phyloP scores from a whole-genome alignment of 2,113 vertebrate genomes.

The Gambusia affinis region DNA sequence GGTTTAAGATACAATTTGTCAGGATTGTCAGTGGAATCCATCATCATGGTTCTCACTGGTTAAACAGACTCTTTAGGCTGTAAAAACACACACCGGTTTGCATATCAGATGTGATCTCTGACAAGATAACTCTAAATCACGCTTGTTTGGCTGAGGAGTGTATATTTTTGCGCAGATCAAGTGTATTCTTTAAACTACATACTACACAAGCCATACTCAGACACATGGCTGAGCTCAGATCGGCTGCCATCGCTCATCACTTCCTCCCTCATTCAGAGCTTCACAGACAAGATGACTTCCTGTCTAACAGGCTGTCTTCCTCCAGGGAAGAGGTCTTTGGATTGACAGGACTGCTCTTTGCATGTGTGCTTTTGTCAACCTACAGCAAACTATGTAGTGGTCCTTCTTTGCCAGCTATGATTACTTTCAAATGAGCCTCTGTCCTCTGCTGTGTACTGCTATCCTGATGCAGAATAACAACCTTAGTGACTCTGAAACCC shows the following conservation, averaged over 20 bases:
- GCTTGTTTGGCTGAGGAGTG: conserved; percentile 18
- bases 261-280: conserved; percentile 32
- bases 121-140: conserved; percentile 17
- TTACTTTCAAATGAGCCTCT: conserved; percentile 21
- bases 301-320: conserved; percentile 59
- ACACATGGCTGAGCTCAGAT: conserved; percentile 50
- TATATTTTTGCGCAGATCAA: conserved; percentile 46
- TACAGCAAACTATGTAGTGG: conserved; percentile 15
- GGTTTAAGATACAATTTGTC: conserved; percentile 36
- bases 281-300: conserved; percentile 62
- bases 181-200: conserved; percentile 27
- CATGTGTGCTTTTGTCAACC: conserved; percentile 10
- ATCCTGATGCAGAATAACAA: conserved; percentile 30
- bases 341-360: conserved; percentile 44
- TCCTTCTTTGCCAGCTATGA: conserved; percentile 19
- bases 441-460: conserved; percentile 42
- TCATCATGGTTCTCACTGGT: conserved; percentile 1
- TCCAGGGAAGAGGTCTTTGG: conserved; percentile 41
- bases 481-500: conserved; percentile 7
- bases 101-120: conserved; percentile 14
- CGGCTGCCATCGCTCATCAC: conserved; percentile 55
- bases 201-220: conserved; percentile 45
- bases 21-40: conserved; percentile 28
- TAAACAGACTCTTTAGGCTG: conserved; percentile 8
- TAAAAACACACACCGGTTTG: conserved; percentile 28